These are phyloP conservation scores for Cavia aperea DNA, from an alignment of 2,113 vertebrate genomes.

Conservation along the genomic window DNA sequence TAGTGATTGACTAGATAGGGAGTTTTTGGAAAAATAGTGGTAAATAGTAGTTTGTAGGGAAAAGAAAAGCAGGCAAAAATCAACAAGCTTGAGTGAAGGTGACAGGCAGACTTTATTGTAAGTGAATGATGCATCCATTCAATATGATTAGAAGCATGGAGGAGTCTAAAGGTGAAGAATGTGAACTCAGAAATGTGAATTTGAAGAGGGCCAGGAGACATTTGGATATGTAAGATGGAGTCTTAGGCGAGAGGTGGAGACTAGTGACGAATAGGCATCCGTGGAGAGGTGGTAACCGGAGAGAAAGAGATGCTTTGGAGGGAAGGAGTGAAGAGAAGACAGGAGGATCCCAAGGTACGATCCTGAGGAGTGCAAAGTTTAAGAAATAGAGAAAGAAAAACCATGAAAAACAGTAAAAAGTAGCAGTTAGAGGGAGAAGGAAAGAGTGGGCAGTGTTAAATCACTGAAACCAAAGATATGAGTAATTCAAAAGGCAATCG, in stretches of 20 bases:
- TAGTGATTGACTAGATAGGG: background rate
- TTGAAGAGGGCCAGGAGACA: background rate
- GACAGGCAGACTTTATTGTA: background rate
- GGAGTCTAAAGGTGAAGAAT: background rate
- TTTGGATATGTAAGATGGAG: background rate
- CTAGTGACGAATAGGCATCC: background rate
- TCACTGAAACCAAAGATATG: background rate
- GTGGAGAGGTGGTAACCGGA: background rate
- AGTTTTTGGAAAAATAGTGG: background rate
- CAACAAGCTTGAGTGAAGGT: background rate
- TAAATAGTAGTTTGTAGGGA: slow-evolving; percentile 5
- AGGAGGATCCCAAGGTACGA: too few relatives aligned
- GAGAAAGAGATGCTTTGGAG: background rate
- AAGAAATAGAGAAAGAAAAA: too few relatives aligned
- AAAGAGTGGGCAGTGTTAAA: background rate
- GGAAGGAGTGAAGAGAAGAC: background rate
- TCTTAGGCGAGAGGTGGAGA: background rate
- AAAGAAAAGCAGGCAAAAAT: background rate
- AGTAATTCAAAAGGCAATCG: background rate
- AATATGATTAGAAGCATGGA: background rate
- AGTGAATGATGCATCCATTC: background rate
- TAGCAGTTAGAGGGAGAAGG: background rate
- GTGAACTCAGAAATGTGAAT: background rate
- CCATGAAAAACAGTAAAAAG: too few relatives aligned
- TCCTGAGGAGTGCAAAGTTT: too few relatives aligned